phyloP scores from a whole-genome alignment of 2,888 invertebrate genomes.

The Dryobota labecula region DNA sequence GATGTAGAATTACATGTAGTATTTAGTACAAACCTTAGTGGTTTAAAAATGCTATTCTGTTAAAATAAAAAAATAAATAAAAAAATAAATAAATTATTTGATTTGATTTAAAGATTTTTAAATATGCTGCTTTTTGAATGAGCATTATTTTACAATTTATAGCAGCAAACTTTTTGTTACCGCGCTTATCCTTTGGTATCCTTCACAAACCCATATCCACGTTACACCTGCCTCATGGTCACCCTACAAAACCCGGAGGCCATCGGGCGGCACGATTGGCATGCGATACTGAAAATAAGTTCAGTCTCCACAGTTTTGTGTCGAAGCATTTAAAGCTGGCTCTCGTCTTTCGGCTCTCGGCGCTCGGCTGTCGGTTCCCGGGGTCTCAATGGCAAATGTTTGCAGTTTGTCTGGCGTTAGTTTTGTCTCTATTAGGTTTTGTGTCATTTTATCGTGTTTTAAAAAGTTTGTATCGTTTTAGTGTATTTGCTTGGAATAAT shows the following conservation, averaged over 20 bases:
- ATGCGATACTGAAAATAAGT: slow-evolving; percentile 64
- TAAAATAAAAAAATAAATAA: too few relatives aligned
- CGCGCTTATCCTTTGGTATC: not conserved
- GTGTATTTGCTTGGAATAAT: not conserved
- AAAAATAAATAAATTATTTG: too few relatives aligned
- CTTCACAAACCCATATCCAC: too few relatives aligned
- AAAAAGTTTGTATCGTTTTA: slow-evolving; percentile 11
- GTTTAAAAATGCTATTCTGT: too few relatives aligned
- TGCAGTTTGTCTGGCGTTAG: slow-evolving; percentile 44
- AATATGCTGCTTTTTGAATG: too few relatives aligned
- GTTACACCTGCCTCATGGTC: slow-evolving; percentile 18
- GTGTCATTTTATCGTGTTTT: slow-evolving; percentile 23
- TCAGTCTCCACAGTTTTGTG: slow-evolving; percentile 55
- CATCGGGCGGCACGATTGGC: slow-evolving; percentile 48
- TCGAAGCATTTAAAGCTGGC: slow-evolving; percentile 54
- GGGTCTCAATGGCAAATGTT: slow-evolving; percentile 47
- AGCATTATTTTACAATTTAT: not conserved
- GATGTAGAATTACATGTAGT: too few relatives aligned
- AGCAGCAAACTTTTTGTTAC: not conserved
- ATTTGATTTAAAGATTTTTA: too few relatives aligned
- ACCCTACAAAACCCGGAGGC: slow-evolving; percentile 34
- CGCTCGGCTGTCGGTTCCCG: slow-evolving; percentile 14
- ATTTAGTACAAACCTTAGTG: too few relatives aligned
- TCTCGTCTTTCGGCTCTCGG: slow-evolving; percentile 32
- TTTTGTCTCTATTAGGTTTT: slow-evolving; percentile 29